A percentile compares a stretch with the other conserved stretches of the same genome.
Evolutionary conservation across 1,140 invertebrate genomes (phyloP).

Genomic region (Bombus sylvicola): DNA sequence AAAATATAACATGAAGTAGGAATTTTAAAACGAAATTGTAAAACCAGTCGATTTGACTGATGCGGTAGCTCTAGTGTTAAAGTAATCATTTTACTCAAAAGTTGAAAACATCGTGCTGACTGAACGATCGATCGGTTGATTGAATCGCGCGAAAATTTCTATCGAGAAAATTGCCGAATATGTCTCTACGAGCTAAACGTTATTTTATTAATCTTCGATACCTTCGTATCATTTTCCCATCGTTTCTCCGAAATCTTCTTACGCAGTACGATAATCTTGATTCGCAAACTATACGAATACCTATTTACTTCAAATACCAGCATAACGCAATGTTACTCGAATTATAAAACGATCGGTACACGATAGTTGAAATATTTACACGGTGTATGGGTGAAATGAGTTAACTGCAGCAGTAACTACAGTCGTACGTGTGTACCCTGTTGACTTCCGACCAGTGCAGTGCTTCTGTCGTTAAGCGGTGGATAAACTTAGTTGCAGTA

Average conservation of each 20-base stretch:
- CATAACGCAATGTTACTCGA: background rate
- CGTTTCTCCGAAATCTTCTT: background rate
- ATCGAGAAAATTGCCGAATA: too few relatives aligned
- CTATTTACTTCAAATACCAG: too few relatives aligned
- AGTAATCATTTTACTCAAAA: background rate
- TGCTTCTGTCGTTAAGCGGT: slow-evolving; percentile 6
- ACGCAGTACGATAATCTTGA: background rate
- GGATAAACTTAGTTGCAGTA: slow-evolving; percentile 12
- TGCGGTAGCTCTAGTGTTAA: background rate
- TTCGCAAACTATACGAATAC: background rate
- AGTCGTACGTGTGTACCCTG: background rate
- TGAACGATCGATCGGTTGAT: slow-evolving; percentile 54
- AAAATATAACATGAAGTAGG: too few relatives aligned
- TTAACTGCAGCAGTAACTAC: background rate
- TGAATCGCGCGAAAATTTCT: slow-evolving; percentile 22
- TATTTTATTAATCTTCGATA: background rate
- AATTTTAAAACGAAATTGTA: too few relatives aligned
- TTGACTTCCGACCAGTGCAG: background rate
- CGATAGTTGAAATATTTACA: background rate
- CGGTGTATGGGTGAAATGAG: background rate
- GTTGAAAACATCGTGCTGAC: slow-evolving; percentile 38
- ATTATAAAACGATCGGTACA: background rate
- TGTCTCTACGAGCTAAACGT: too few relatives aligned
- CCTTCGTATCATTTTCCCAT: background rate
- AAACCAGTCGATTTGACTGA: too few relatives aligned